Percentiles rank a stretch among this genome's conserved stretches.
These are phyloP conservation scores for Ochotona princeps DNA, from an alignment of 2,113 vertebrate species.

Conservation along the genomic window DNA sequence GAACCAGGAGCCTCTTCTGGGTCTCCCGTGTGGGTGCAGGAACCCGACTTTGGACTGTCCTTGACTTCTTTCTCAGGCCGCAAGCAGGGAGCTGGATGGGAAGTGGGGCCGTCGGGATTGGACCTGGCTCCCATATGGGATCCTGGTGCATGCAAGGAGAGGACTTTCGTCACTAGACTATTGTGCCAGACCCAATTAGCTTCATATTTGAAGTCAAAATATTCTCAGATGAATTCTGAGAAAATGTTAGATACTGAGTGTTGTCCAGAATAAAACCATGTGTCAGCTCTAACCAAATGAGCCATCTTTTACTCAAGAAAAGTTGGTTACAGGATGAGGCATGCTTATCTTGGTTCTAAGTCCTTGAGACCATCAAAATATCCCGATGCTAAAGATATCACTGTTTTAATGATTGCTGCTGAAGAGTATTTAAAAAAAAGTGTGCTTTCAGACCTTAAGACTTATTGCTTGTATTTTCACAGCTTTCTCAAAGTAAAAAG, in stretches of 20 bases:
- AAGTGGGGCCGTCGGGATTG: too few species aligned
- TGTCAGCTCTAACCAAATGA: slow-evolving; percentile 11
- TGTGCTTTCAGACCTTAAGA: slow-evolving; percentile 87
- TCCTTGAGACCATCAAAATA: slow-evolving; percentile 82
- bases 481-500: slow-evolving; percentile 91
- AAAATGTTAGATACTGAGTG: slow-evolving; percentile 34
- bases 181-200: too few species aligned
- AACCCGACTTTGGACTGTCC: too few species aligned
- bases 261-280: slow-evolving; percentile 39
- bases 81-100: too few species aligned
- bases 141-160: too few species aligned
- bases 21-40: too few species aligned
- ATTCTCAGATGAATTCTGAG: slow-evolving; percentile 50
- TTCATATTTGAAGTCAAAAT: slow-evolving; percentile 56
- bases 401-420: slow-evolving; percentile 88
- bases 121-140: too few species aligned
- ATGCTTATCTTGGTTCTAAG: slow-evolving; percentile 80
- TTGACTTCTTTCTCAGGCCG: too few species aligned
- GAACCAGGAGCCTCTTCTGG: too few species aligned
- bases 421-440: slow-evolving; percentile 86
- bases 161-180: too few species aligned
- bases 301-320: slow-evolving; percentile 51
- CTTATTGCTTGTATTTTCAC: slow-evolving; percentile 89
- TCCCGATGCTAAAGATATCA: slow-evolving; percentile 85
- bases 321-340: slow-evolving; percentile 75